Conservation (phyloP, 2,888 invertebrate genomes). For the Chymomyza amoena region DNA sequence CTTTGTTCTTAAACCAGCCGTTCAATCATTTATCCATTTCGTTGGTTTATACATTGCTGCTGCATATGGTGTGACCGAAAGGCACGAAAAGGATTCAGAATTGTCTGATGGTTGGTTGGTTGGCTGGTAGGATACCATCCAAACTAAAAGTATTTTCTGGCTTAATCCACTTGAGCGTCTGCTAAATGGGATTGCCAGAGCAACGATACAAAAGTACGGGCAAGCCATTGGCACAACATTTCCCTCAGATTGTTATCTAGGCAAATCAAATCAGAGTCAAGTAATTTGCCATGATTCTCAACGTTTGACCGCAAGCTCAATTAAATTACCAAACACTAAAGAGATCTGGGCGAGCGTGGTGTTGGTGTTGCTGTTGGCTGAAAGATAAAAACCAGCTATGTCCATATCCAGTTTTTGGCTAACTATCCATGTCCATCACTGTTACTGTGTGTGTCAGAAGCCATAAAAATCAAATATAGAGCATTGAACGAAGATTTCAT, state of each 20-base stretch:
- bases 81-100: constrained; percentile 46
- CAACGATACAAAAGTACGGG: background rate
- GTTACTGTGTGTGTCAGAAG: background rate
- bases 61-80: constrained; percentile 1
- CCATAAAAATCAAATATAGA: background rate
- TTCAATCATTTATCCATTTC: constrained; percentile 72
- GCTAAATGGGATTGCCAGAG: constrained; percentile 6
- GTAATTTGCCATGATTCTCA: constrained; percentile 73
- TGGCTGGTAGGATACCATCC: constrained; percentile 22
- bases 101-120: constrained; percentile 22
- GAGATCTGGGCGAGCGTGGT: constrained; percentile 5
- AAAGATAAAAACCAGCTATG: background rate
- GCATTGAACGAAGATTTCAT: background rate
- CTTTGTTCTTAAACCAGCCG: constrained; percentile 36
- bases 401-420: background rate
- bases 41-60: constrained; percentile 17
- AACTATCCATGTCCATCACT: background rate
- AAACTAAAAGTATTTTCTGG: constrained; percentile 43
- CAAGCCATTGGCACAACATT: constrained; percentile 3
- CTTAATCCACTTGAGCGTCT: constrained; percentile 61
- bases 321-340: constrained; percentile 66
- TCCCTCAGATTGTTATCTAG: constrained; percentile 62
- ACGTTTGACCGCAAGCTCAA: constrained; percentile 76
- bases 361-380: background rate
- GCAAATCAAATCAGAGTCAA: constrained; percentile 77